Base-by-base conservation (phyloP, 2,113 vertebrate species). In the Aphelocoma coerulescens region DNA sequence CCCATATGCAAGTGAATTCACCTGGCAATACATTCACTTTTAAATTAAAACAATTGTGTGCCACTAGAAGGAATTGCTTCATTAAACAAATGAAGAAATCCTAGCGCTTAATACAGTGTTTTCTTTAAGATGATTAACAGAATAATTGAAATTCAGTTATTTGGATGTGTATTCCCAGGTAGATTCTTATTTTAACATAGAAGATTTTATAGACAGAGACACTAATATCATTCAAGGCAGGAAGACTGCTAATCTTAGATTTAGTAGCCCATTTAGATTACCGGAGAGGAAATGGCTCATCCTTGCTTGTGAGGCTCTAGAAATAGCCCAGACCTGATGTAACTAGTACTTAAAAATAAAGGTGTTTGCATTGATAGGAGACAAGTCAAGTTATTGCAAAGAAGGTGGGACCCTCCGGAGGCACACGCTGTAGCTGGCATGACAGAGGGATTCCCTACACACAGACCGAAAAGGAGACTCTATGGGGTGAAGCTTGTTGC, bases 331-430 rank as follows among this genome's bases (percentile, higher is more conserved):
- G 59, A 85, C 51, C 69, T 93, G 79, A 94, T 89, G 58, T 71
- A 93, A 94, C 23, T 13, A 28, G 39, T 62, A 58, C 28, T 95
- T 96, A 94, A 92, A 96, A 96, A 94, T 94, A 96, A 92, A 96
- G 14, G n/a, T 2, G 2, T 77, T 92, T 91, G 35, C 82, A 65
- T 1, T 85, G 57, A 61, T 27, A 91, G 52, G 39, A 69, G 41
- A 37, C 48, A 94, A 94, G 88, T 37, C 0, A 5, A 43, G n/a
- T 30, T 82, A 68, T 41, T 19, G 2, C 39, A 41, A 22, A 41
- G 48, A 90, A 89, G 63, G 30, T 7, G 71, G 79, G 69, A 87
- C 77, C 7, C 24, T 22, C 69, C 49, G 11, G 6, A 80, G 49
- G 41, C 63, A 33, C 58, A 43, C 6, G 33, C 32, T 71, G 7